Percentiles rank a stretch among this genome's conserved stretches.
phyloP scores from a whole-genome alignment of 2,797 vertebrate species.

The Megaceryle alcyon region DNA sequence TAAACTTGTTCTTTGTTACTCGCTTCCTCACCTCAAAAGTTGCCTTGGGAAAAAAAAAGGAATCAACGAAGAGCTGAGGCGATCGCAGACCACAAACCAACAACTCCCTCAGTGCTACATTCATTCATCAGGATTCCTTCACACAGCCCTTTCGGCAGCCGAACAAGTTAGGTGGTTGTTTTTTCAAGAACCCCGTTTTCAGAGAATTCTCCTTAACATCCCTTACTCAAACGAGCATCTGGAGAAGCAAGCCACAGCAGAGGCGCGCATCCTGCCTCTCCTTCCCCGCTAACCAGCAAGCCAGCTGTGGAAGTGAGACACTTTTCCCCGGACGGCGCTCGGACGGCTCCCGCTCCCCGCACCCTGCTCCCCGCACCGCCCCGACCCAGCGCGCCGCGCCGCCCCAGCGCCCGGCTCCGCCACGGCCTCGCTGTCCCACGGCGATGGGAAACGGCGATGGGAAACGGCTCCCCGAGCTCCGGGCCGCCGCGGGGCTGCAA shows the following conservation, averaged over 20 bases:
- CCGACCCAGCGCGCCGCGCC: not conserved
- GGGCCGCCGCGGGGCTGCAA: not conserved
- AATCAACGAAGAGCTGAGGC: not conserved
- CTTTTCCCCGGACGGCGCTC: not conserved
- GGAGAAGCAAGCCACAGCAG: not conserved
- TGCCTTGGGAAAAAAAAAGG: not conserved
- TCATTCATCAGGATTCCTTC: constrained; percentile 31
- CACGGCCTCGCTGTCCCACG: not conserved
- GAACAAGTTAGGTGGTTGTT: not conserved
- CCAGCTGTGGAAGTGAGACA: not conserved
- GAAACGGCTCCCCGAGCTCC: not conserved
- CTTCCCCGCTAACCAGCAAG: not conserved
- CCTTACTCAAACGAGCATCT: not conserved
- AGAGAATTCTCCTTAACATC: not conserved
- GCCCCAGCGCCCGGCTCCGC: not conserved
- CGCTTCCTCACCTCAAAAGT: constrained; percentile 8
- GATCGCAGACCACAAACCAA: not conserved
- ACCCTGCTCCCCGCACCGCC: not conserved
- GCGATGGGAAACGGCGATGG: not conserved
- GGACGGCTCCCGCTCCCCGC: not conserved
- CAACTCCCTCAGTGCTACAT: not conserved
- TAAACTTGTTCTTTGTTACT: not conserved
- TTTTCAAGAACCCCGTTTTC: not conserved
- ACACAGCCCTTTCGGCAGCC: not conserved
- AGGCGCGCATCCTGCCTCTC: not conserved